A percentile compares a stretch with the other conserved stretches of the same genome.
These are phyloP conservation scores for Slavum lentiscoides DNA, from an alignment of 2,888 invertebrate species.

Conservation along the genomic window DNA sequence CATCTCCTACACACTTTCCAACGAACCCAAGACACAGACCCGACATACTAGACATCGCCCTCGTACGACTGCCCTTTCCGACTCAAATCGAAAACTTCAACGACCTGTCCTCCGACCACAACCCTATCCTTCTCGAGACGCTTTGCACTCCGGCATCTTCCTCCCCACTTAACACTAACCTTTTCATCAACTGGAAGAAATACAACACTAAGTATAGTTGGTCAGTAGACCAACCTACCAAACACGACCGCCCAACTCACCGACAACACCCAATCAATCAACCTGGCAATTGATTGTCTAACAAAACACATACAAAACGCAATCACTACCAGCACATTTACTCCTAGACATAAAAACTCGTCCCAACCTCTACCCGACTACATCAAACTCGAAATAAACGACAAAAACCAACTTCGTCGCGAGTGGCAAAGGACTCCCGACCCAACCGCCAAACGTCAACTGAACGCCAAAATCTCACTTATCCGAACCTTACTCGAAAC, in stretches of 20 bases:
- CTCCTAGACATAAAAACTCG: no score
- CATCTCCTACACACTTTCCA: background rate
- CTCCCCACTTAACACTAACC: background rate
- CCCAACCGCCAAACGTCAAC: background rate
- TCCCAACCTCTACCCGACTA: no score
- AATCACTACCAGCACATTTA: no score
- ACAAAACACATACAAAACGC: no score
- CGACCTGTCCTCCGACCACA: constrained; percentile 22
- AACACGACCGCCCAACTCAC: background rate
- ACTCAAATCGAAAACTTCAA: background rate
- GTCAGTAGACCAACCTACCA: background rate
- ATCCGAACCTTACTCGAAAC: background rate
- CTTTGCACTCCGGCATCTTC: background rate
- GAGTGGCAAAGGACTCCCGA: background rate
- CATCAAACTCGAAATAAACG: no score
- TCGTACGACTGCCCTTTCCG: background rate
- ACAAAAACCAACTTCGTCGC: background rate
- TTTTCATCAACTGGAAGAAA: constrained; percentile 3
- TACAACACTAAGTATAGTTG: background rate
- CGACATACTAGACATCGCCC: constrained; percentile 13
- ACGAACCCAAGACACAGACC: background rate
- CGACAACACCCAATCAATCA: background rate
- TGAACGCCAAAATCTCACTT: background rate
- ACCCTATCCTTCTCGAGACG: background rate
- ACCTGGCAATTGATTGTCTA: no score